Evolutionary conservation across 92 coral and sea anemone species (phyloP).

Genomic region (Palythoa grandiflora): DNA sequence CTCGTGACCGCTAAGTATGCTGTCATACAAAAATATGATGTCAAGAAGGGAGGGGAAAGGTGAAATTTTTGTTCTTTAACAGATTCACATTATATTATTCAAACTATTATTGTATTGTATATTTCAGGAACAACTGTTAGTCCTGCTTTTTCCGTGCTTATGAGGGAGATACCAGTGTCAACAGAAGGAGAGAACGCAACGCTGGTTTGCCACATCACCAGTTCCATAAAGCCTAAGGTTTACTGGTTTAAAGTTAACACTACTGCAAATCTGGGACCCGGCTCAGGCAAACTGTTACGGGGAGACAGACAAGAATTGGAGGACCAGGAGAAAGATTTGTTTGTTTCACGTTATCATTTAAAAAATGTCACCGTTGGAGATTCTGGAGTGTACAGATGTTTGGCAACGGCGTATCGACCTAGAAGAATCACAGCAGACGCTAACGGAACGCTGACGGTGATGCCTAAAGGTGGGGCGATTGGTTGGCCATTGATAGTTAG

Average conservation of each 20-base stretch:
- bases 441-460: neutral
- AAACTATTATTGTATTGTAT: neutral
- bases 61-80: too few relatives aligned
- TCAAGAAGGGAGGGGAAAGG: too few relatives aligned
- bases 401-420: neutral
- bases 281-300: neutral
- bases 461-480: neutral
- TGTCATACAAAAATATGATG: too few relatives aligned
- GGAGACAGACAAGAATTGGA: neutral
- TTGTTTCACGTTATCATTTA: neutral
- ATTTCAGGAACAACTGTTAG: neutral
- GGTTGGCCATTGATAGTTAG: too few relatives aligned
- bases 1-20: too few relatives aligned
- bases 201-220: neutral
- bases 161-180: neutral
- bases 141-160: neutral
- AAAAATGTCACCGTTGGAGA: conserved; percentile 9
- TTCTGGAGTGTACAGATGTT: conserved; percentile 19
- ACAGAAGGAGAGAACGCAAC: neutral
- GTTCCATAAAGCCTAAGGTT: neutral
- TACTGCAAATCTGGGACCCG: neutral
- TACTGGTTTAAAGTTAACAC: neutral
- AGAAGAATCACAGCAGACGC: neutral
- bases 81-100: too few relatives aligned
- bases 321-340: neutral